Conservation (phyloP, 2,888 invertebrate species). For the Heteromyza rotundicornis region DNA sequence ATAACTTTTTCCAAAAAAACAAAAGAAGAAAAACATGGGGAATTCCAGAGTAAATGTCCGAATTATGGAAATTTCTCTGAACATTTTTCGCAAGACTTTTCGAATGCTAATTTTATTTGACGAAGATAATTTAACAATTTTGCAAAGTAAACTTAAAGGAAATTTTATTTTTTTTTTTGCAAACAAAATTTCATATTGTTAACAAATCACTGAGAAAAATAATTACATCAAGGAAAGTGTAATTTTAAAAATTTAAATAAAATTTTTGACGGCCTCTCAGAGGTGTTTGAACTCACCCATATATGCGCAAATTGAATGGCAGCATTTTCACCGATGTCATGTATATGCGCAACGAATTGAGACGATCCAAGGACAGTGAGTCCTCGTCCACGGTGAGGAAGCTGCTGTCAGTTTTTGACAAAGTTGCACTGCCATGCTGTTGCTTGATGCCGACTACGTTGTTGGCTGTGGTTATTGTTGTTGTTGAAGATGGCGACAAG, state of each 20-base stretch:
- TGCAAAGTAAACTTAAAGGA: no score
- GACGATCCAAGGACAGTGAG: constrained; percentile 59
- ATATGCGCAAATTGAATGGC: constrained; percentile 62
- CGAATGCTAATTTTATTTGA: no score
- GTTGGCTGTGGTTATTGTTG: constrained; percentile 26
- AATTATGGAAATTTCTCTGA: no score
- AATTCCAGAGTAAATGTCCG: no score
- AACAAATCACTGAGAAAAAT: no score
- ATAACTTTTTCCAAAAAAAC: no score
- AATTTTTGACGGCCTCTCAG: no score
- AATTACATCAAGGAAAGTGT: not conserved
- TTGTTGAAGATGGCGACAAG: constrained; percentile 34
- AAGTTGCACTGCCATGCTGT: constrained; percentile 28
- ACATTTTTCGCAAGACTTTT: no score
- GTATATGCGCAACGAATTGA: constrained; percentile 61
- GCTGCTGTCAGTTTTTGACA: constrained; percentile 23
- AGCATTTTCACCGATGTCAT: constrained; percentile 61
- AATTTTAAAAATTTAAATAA: not conserved
- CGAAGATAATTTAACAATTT: no score
- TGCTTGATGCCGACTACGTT: constrained; percentile 32
- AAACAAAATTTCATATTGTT: no score
- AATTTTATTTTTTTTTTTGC: no score
- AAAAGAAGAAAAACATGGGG: no score
- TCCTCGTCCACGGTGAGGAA: constrained; percentile 58
- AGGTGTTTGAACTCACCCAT: constrained; percentile 55